Conservation (phyloP, 1,140 invertebrate species). For the Drosophila hydei region DNA sequence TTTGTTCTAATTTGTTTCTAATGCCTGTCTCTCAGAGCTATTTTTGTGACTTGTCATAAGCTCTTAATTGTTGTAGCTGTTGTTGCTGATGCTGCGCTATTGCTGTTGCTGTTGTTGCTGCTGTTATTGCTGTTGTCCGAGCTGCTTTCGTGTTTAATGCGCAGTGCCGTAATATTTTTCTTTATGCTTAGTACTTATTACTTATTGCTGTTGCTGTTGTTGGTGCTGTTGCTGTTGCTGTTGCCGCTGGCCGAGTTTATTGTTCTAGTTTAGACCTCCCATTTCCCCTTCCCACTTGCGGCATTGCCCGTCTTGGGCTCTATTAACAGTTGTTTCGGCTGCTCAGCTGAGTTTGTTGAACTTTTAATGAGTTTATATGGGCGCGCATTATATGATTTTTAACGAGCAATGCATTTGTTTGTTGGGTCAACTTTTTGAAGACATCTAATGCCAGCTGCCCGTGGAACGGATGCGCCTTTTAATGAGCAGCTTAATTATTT, state of each 20-base stretch:
- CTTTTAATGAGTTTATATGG: slow-evolving; percentile 72
- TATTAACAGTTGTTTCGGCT: slow-evolving; percentile 63
- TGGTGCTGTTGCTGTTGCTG: not conserved
- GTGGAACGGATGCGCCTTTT: slow-evolving; percentile 24
- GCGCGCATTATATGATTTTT: slow-evolving; percentile 55
- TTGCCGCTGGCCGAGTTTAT: slow-evolving; percentile 66
- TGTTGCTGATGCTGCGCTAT: slow-evolving; percentile 12
- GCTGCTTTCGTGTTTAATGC: slow-evolving; percentile 57
- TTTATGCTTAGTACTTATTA: slow-evolving; percentile 61
- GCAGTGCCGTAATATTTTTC: slow-evolving; percentile 73
- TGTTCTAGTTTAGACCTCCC: slow-evolving; percentile 60
- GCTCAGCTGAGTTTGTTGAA: slow-evolving; percentile 65
- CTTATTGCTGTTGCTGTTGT: slow-evolving; percentile 26
- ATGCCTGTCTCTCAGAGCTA: slow-evolving; percentile 11
- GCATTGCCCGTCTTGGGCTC: not conserved
- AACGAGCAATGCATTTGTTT: slow-evolving; percentile 48
- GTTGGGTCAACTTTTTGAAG: slow-evolving; percentile 2
- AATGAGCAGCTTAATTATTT: slow-evolving; percentile 31
- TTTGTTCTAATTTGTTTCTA: no score
- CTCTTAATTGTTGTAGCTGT: slow-evolving; percentile 30
- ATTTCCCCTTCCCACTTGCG: not conserved
- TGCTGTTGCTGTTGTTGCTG: slow-evolving; percentile 2
- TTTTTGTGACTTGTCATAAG: slow-evolving; percentile 63
- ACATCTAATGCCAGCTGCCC: not conserved
- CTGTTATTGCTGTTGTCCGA: slow-evolving; percentile 8